phyloP scores from a whole-genome alignment of 2,113 vertebrate species.

The Pogona vitticeps region DNA sequence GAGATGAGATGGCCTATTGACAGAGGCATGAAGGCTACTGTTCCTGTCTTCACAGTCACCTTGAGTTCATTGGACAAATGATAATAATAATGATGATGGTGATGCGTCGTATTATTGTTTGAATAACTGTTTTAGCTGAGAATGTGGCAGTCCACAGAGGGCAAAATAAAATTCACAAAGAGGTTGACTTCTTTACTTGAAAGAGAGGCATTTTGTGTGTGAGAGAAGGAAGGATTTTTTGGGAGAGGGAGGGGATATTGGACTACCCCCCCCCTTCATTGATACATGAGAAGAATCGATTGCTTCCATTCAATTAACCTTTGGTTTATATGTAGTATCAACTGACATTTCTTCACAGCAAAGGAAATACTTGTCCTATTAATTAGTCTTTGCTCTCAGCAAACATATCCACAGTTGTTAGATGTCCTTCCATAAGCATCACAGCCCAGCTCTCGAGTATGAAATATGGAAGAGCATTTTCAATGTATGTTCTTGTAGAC shows the following conservation, averaged over 20 bases:
- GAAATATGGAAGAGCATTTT: slow-evolving; percentile 5
- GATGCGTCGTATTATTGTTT: neutral
- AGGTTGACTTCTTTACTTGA: neutral
- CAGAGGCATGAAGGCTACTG: too few species aligned
- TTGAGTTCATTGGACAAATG: too few species aligned
- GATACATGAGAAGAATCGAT: slow-evolving; percentile 23
- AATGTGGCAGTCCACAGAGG: neutral
- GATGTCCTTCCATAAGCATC: slow-evolving; percentile 1
- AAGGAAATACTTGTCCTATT: neutral
- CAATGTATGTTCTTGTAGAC: neutral
- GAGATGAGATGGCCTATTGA: too few species aligned
- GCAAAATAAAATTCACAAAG: neutral
- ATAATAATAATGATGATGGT: too few species aligned
- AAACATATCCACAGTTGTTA: slow-evolving; percentile 14
- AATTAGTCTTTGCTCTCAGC: slow-evolving; percentile 26
- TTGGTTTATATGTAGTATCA: slow-evolving; percentile 14
- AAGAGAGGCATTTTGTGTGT: neutral
- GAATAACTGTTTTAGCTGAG: neutral
- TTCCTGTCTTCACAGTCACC: too few species aligned
- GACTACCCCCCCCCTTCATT: neutral
- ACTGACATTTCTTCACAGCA: neutral
- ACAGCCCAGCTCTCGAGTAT: neutral
- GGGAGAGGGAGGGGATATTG: neutral
- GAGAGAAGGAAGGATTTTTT: neutral
- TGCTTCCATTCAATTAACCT: slow-evolving; percentile 9